Percentiles rank a stretch among this genome's conserved stretches.
phyloP scores from a whole-genome alignment of 2,888 invertebrate genomes.

The Parapristionchus giblindavisi region DNA sequence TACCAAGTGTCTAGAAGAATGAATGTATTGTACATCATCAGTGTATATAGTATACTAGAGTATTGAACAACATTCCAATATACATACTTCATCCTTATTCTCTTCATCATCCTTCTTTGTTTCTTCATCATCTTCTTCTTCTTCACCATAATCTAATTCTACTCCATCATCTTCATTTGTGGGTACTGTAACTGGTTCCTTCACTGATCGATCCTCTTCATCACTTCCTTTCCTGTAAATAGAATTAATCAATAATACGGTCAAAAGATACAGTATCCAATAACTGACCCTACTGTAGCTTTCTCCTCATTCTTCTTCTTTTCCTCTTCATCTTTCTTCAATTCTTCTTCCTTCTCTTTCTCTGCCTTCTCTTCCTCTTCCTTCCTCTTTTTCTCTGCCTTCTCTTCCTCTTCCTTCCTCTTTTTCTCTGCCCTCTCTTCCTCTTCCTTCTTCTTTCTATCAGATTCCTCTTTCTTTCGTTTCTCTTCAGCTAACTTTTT shows the following conservation, averaged over 20 bases:
- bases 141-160: conserved; percentile 16
- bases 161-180: background rate
- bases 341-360: background rate
- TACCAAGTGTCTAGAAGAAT: too few species aligned
- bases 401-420: conserved; percentile 14
- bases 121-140: background rate
- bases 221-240: conserved; percentile 18
- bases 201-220: conserved; percentile 19
- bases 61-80: too few species aligned
- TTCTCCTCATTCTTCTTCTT: background rate
- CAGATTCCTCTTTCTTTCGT: too few species aligned
- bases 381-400: conserved; percentile 8
- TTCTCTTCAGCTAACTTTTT: background rate
- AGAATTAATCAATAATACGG: too few species aligned
- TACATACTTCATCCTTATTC: conserved; percentile 13
- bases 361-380: background rate
- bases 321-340: background rate
- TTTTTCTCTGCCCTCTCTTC: background rate
- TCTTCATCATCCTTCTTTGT: background rate
- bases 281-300: background rate
- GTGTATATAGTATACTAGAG: too few species aligned
- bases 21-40: too few species aligned
- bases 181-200: background rate
- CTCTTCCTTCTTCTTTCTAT: background rate
- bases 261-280: too few species aligned